phyloP scores from a whole-genome alignment of 2,888 invertebrate species.

The Acleris sparsana region DNA sequence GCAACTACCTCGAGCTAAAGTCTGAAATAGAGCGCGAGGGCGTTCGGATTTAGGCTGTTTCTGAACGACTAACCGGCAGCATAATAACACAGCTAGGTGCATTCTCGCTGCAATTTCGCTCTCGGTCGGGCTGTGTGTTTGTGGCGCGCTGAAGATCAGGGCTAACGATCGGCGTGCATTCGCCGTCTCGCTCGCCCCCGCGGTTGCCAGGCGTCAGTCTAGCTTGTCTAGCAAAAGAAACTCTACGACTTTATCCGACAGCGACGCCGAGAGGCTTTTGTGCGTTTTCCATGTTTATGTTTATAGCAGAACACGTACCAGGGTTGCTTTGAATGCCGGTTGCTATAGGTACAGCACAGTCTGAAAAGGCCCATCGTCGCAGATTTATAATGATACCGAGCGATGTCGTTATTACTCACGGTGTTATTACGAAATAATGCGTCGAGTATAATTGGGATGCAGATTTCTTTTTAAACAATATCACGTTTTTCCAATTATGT shows the following conservation, averaged over 20 bases:
- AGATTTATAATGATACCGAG: constrained; percentile 40
- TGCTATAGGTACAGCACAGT: constrained; percentile 47
- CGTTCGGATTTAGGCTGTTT: constrained; percentile 67
- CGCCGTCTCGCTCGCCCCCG: constrained; percentile 66
- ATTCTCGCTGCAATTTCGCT: constrained; percentile 84
- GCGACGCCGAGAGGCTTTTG: constrained; percentile 80
- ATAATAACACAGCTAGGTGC: constrained; percentile 83
- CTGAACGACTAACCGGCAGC: constrained; percentile 56
- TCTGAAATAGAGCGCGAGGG: constrained; percentile 48
- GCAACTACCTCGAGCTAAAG: constrained; percentile 48
- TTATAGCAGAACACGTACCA: constrained; percentile 80
- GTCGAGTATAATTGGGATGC: constrained; percentile 1
- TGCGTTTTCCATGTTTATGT: constrained; percentile 83
- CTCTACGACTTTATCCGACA: constrained; percentile 82
- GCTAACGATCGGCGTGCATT: constrained; percentile 79
- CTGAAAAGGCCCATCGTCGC: constrained; percentile 36
- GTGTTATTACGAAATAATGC: constrained; percentile 52
- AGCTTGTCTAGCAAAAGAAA: constrained; percentile 76
- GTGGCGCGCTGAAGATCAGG: constrained; percentile 84
- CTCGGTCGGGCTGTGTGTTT: constrained; percentile 84
- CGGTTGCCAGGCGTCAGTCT: constrained; percentile 44
- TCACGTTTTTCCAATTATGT: no score
- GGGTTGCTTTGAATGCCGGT: constrained; percentile 77
- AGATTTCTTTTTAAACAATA: neutral
- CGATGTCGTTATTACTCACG: constrained; percentile 64